A percentile compares a stretch with the other conserved stretches of the same genome.
Conservation (phyloP, 2,797 vertebrate genomes). For the Neosilurus mollespiculum region DNA sequence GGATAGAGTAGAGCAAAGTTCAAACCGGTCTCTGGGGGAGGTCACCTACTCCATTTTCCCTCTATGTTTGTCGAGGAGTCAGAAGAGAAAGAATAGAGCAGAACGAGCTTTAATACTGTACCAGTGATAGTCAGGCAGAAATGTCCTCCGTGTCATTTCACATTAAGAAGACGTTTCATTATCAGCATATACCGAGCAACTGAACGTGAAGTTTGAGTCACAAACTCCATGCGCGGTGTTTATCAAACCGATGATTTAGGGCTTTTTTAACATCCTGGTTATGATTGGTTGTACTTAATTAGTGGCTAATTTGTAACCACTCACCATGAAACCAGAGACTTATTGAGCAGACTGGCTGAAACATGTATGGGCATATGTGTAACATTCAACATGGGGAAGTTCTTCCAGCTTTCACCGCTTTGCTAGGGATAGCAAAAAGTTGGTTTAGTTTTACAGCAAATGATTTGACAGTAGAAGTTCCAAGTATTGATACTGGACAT, state of each 20-base stretch:
- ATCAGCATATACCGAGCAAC: not conserved
- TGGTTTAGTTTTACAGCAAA: too few species aligned
- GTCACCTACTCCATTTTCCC: conserved; percentile 37
- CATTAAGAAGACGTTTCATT: not conserved
- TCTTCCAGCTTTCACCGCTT: too few species aligned
- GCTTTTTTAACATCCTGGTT: not conserved
- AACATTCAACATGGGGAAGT: not conserved
- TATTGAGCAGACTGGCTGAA: not conserved
- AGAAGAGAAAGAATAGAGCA: conserved; percentile 8
- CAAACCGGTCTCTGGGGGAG: conserved; percentile 12
- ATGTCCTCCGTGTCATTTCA: not conserved
- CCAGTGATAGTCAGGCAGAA: not conserved
- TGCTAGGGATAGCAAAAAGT: too few species aligned
- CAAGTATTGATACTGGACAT: too few species aligned
- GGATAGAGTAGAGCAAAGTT: conserved; percentile 40
- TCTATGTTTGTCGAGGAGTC: not conserved
- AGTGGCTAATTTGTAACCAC: conserved; percentile 6
- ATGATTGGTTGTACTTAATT: not conserved
- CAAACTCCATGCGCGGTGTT: not conserved
- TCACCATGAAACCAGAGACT: conserved; percentile 5
- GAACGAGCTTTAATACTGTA: not conserved
- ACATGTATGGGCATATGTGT: not conserved
- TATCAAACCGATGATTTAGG: too few species aligned
- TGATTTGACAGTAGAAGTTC: too few species aligned
- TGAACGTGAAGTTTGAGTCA: not conserved